Conservation (phyloP, 1,140 invertebrate genomes). For the Tetragonula clypearis region DNA sequence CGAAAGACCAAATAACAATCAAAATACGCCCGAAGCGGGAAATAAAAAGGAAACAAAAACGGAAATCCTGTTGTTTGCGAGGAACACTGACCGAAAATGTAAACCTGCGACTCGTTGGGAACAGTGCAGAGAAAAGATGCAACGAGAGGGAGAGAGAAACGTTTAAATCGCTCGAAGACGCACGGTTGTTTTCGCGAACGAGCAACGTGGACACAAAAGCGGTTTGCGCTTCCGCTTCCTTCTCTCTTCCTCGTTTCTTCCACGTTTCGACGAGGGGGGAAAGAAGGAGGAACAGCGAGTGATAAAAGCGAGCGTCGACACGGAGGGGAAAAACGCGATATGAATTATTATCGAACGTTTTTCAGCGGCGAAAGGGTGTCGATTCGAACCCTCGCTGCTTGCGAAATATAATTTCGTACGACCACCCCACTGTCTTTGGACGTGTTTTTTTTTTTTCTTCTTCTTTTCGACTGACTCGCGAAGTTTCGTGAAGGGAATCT, state of each 20-base stretch:
- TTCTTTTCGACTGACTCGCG: too few relatives aligned
- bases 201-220: background rate
- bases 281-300: background rate
- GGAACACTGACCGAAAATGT: too few relatives aligned
- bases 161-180: slow-evolving; percentile 27
- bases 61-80: too few relatives aligned
- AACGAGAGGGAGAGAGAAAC: too few relatives aligned
- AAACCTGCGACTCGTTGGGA: background rate
- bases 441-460: too few relatives aligned
- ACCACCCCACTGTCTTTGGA: too few relatives aligned
- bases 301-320: slow-evolving; percentile 35
- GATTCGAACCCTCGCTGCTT: background rate
- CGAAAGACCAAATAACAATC: too few relatives aligned
- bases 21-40: too few relatives aligned
- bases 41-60: too few relatives aligned
- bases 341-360: slow-evolving; percentile 43
- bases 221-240: slow-evolving; percentile 1
- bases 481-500: too few relatives aligned
- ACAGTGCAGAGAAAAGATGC: background rate
- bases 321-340: slow-evolving; percentile 25
- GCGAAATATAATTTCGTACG: background rate
- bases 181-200: slow-evolving; percentile 17
- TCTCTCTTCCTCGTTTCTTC: background rate
- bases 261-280: background rate
- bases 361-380: background rate